Evolutionary conservation across 2,888 invertebrate genomes (phyloP).

Genomic region (Rhamnusium bicolor): DNA sequence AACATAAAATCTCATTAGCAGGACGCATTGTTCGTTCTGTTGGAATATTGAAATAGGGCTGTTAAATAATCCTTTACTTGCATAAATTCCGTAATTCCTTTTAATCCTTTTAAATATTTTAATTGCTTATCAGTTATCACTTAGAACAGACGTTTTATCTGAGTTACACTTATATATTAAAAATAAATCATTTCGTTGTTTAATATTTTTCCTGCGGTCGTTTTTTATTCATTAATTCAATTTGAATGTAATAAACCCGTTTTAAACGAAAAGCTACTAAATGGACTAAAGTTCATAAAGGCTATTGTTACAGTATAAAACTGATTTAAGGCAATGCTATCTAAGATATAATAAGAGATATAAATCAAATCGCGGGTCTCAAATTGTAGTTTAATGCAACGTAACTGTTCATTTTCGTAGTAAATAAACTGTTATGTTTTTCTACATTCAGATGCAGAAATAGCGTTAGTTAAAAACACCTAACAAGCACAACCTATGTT

Average conservation of each 20-base stretch:
- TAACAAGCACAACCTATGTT: not conserved
- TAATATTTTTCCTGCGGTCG: not conserved
- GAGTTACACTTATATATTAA: not conserved
- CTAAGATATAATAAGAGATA: not conserved
- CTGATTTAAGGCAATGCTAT: not conserved
- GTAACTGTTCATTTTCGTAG: slow-evolving; percentile 15
- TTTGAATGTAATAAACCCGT: not conserved
- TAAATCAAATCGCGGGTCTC: slow-evolving; percentile 5
- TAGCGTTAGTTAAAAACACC: not conserved
- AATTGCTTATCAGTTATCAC: not conserved
- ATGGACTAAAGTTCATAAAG: not conserved
- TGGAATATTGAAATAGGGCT: slow-evolving; percentile 1
- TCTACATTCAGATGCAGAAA: slow-evolving; percentile 4
- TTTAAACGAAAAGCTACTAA: not conserved
- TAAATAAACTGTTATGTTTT: not conserved
- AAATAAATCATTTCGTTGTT: not conserved
- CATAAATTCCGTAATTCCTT: not conserved
- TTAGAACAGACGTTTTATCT: not conserved
- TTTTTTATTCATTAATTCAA: slow-evolving; percentile 5
- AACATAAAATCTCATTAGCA: slow-evolving; percentile 10
- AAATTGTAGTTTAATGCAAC: not conserved
- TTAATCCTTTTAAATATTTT: not conserved
- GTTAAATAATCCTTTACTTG: slow-evolving; percentile 9
- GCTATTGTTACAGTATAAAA: not conserved
- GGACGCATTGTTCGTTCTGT: slow-evolving; percentile 8